These are phyloP conservation scores for Athalia circularis DNA, from an alignment of 2,888 invertebrate species.

Conservation along the genomic window DNA sequence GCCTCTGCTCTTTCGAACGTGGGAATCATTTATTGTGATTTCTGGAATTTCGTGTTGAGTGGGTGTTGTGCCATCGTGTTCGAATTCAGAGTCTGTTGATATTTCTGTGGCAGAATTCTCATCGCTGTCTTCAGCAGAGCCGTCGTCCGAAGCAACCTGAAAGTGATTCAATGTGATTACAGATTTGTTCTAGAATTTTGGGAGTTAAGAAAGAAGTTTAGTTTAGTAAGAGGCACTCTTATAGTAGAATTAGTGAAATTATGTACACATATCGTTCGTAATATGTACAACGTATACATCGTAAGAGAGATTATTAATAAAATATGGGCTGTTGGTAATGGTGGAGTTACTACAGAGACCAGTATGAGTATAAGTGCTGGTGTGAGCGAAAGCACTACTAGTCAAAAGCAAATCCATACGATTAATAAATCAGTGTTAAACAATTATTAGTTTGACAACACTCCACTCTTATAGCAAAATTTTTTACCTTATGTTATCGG, in stretches of 20 bases:
- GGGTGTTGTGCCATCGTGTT: slow-evolving; percentile 85
- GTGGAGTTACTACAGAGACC: slow-evolving; percentile 50
- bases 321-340: slow-evolving; percentile 58
- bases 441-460: slow-evolving; percentile 63
- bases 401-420: slow-evolving; percentile 59
- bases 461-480: slow-evolving; percentile 65
- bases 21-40: slow-evolving; percentile 83
- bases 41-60: slow-evolving; percentile 84
- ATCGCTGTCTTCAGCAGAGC: slow-evolving; percentile 81
- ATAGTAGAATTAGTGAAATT: slow-evolving; percentile 44
- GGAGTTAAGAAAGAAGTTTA: slow-evolving; percentile 17
- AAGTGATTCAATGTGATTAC: slow-evolving; percentile 54
- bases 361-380: slow-evolving; percentile 47
- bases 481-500: slow-evolving; percentile 61
- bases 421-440: slow-evolving; percentile 65
- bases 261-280: slow-evolving; percentile 56
- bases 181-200: slow-evolving; percentile 1
- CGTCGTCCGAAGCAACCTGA: slow-evolving; percentile 82
- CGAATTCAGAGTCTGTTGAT: slow-evolving; percentile 94
- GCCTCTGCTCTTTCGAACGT: slow-evolving; percentile 77
- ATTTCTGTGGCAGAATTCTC: slow-evolving; percentile 94
- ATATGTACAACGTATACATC: slow-evolving; percentile 44
- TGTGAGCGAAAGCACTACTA: slow-evolving; percentile 56
- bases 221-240: slow-evolving; percentile 32
- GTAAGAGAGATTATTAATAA: slow-evolving; percentile 50